Percentiles rank a stretch among this genome's conserved stretches.
These are phyloP conservation scores for Pholis gunnellus DNA, from an alignment of 2,113 vertebrate genomes.

Conservation along the genomic window DNA sequence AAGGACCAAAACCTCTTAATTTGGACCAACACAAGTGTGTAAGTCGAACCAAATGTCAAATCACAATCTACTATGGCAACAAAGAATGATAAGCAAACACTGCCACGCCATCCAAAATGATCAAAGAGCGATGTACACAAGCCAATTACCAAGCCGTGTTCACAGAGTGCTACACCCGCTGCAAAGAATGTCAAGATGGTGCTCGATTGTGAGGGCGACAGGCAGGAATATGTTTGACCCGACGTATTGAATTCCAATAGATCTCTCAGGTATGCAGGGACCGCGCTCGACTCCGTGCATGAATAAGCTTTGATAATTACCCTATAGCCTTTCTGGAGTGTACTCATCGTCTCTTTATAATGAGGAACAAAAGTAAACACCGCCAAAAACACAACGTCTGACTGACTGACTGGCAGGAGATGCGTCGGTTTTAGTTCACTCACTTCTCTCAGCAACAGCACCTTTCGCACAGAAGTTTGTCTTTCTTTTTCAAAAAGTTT, in stretches of 20 bases:
- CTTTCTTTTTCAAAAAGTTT: conserved; percentile 35
- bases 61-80: conserved; percentile 31
- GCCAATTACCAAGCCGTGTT: conserved; percentile 20
- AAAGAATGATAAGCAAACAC: conserved; percentile 30
- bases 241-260: conserved; percentile 60
- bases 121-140: conserved; percentile 22
- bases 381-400: conserved; percentile 8
- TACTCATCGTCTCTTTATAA: conserved; percentile 62
- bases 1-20: conserved; percentile 1
- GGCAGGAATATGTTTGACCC: conserved; percentile 50
- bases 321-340: conserved; percentile 48
- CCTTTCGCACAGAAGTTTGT: conserved; percentile 14
- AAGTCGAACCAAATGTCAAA: conserved; percentile 27
- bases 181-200: conserved; percentile 37
- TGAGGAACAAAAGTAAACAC: conserved; percentile 66
- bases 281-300: conserved; percentile 45
- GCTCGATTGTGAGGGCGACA: conserved; percentile 14
- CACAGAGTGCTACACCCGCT: conserved; percentile 3
- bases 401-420: conserved; percentile 38
- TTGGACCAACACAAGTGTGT: conserved; percentile 18
- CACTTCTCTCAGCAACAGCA: conserved; percentile 31
- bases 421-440: conserved; percentile 30
- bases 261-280: conserved; percentile 51
- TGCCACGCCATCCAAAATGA: background rate
- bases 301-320: conserved; percentile 72